Conservation (phyloP, 2,113 vertebrate species). For the Syngnathoides biaculeatus region DNA sequence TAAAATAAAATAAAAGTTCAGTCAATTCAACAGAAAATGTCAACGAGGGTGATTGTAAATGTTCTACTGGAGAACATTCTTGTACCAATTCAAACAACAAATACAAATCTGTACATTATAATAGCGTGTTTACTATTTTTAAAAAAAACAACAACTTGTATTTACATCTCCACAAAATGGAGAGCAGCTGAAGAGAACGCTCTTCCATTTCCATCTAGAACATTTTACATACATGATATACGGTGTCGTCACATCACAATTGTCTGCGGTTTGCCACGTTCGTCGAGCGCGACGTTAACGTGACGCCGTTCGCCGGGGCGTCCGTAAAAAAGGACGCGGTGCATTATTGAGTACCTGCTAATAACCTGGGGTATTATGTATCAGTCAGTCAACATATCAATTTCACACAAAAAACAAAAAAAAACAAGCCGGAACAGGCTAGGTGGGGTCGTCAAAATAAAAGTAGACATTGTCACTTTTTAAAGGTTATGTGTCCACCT, state of each 20-base stretch:
- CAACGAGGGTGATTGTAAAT: constrained; percentile 73
- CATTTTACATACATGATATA: constrained; percentile 53
- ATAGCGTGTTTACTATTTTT: constrained; percentile 84
- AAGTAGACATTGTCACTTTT: constrained; percentile 47
- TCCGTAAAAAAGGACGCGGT: constrained; percentile 37
- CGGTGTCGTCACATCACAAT: constrained; percentile 59
- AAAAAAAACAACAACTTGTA: constrained; percentile 74
- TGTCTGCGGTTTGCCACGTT: constrained; percentile 30
- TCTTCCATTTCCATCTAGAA: constrained; percentile 69
- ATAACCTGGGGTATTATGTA: constrained; percentile 45
- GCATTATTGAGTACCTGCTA: constrained; percentile 56
- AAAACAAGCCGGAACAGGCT: constrained; percentile 37
- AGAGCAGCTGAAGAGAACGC: constrained; percentile 87
- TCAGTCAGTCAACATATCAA: constrained; percentile 38
- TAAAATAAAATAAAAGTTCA: background rate
- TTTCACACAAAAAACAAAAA: constrained; percentile 10
- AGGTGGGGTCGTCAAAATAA: constrained; percentile 31
- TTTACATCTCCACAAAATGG: constrained; percentile 83
- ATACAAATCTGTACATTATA: constrained; percentile 96
- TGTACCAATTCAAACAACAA: constrained; percentile 97
- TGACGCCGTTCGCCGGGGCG: constrained; percentile 54
- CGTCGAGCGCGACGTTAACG: background rate
- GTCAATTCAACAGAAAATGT: constrained; percentile 32
- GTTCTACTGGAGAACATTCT: constrained; percentile 90
- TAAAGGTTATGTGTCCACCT: constrained; percentile 44